phyloP scores from a whole-genome alignment of 2,113 vertebrate genomes.

The Cyprinus carpio region DNA sequence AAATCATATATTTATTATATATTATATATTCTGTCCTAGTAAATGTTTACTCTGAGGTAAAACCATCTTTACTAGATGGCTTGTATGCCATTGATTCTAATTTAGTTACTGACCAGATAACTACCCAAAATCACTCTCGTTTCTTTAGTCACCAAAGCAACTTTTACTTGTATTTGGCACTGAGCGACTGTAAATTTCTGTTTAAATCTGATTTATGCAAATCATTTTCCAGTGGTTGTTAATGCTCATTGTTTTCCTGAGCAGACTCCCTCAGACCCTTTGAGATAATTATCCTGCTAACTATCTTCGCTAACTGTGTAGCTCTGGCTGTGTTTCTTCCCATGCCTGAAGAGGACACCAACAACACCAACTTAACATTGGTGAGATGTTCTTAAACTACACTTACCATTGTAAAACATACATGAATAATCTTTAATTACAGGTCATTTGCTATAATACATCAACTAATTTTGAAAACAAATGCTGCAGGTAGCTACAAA shows the following conservation, averaged over 20 bases:
- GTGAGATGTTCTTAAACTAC: conserved; percentile 73
- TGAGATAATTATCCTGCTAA: conserved; percentile 92
- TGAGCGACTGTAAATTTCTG: neutral
- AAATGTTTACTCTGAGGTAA: neutral
- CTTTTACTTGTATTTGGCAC: neutral
- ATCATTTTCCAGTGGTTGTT: neutral
- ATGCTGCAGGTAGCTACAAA: neutral
- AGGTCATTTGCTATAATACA: neutral
- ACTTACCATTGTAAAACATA: neutral
- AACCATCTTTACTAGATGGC: neutral
- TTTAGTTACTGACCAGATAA: neutral
- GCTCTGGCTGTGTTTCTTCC: conserved; percentile 93
- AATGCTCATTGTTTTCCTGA: conserved; percentile 69
- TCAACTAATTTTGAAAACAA: neutral
- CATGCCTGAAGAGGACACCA: conserved; percentile 94
- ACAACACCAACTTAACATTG: conserved; percentile 84
- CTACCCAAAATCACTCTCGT: neutral
- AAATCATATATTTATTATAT: neutral
- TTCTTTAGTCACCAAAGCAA: neutral
- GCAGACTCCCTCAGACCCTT: conserved; percentile 80
- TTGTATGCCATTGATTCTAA: neutral
- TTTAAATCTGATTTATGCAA: neutral
- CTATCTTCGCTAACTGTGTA: conserved; percentile 95
- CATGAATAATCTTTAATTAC: neutral
- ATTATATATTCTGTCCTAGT: neutral